Percentiles rank a stretch among this genome's conserved stretches.
Evolutionary conservation across 2,888 invertebrate genomes (phyloP).

Genomic region (Drosophila mettleri): DNA sequence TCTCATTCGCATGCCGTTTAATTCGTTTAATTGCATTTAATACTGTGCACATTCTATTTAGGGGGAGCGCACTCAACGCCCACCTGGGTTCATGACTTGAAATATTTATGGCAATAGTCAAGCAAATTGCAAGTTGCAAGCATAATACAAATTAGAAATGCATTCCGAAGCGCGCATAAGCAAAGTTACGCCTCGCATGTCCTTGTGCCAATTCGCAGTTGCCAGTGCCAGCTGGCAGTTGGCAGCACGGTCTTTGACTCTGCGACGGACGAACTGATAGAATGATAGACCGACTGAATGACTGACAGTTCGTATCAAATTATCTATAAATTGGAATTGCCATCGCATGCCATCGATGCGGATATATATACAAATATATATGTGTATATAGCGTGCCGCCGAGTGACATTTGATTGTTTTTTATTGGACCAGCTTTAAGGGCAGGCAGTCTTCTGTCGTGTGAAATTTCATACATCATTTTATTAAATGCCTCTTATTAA

Average conservation of each 20-base stretch:
- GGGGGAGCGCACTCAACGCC: constrained; percentile 27
- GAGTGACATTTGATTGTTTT: constrained; percentile 64
- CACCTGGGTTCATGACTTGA: constrained; percentile 16
- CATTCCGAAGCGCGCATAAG: constrained; percentile 63
- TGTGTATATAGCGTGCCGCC: constrained; percentile 44
- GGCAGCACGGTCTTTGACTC: constrained; percentile 28
- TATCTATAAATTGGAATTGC: constrained; percentile 73
- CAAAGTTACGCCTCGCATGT: constrained; percentile 54
- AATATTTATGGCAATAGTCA: constrained; percentile 51
- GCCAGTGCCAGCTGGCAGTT: constrained; percentile 63
- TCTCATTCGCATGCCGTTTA: constrained; percentile 56
- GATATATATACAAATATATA: constrained; percentile 28
- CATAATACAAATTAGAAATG: constrained; percentile 73
- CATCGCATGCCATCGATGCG: constrained; percentile 62
- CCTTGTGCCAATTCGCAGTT: constrained; percentile 68
- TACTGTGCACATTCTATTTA: constrained; percentile 33
- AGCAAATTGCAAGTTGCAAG: constrained; percentile 55
- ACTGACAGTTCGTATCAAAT: constrained; percentile 68
- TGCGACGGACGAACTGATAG: constrained; percentile 19
- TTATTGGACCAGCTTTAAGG: constrained; percentile 21
- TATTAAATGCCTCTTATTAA: constrained; percentile 29
- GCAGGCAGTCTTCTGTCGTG: constrained; percentile 33
- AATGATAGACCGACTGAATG: constrained; percentile 33
- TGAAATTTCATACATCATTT: constrained; percentile 61
- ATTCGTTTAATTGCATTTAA: constrained; percentile 72